Base-by-base conservation (phyloP, 1,140 invertebrate genomes). In the Rhopalosiphum padi region DNA sequence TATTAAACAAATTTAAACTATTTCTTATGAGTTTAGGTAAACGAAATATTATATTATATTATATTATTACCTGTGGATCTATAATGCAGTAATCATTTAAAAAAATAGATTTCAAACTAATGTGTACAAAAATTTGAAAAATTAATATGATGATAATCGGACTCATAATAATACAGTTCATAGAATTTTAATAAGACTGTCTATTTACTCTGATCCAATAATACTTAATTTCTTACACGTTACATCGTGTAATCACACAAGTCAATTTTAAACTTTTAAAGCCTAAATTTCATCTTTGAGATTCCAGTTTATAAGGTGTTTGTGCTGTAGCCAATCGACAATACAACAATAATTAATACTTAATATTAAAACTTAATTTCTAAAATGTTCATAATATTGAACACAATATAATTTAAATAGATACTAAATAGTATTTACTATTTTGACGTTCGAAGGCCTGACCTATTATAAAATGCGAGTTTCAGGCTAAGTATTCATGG, bases 381-480 rank as follows among this genome's bases (percentile, higher is more conserved):
- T 8, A 22, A 37, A 35, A 18, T 82, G 37, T 35, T 82, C 35
- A 35, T 35, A 3, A n/a, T 22, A 82, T 37, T 22, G 18, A 82
- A 37, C 21, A 82, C 6, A 82, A 23, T 23, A 22, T 22, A 83
- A 22, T 41, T 21, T 83, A 9, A 83, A 37, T 37, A 37, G 18
- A 2, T 37, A 22, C 77, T 83, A 83, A 37, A 83, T 37, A 83
- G 8, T 41, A 43, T 41, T 83, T 37, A 83, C 2, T 41, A 85
- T 41, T 83, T 83, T 85, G 23, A 85, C 6, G 30, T 1, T 30
- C 9, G 15, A 87, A 87, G 6, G 41, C 48, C n/a, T 87, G 46
- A 87, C 46, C 87, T 89, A 51, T 53, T 9, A 89, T 37, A 89
- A 53, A 53, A 53, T 89, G n/a, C 22, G 87, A 35, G 51, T 89